These are phyloP conservation scores for Tychaedon coryphoeus DNA, from an alignment of 2,113 vertebrate species.

Conservation along the genomic window DNA sequence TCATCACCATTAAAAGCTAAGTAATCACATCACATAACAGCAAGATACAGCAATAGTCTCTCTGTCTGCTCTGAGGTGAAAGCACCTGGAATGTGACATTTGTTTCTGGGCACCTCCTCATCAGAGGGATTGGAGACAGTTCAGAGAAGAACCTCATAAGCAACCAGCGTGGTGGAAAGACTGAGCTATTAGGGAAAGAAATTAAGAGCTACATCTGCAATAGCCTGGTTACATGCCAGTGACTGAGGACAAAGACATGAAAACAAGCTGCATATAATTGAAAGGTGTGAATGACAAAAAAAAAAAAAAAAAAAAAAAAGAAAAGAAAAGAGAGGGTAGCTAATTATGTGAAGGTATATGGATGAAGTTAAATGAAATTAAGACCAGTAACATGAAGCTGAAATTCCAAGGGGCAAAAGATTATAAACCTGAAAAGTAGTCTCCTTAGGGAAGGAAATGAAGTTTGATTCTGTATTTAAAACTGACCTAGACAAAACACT, in stretches of 20 bases:
- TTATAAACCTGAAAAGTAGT: neutral
- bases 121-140: neutral
- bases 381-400: neutral
- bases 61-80: constrained; percentile 28
- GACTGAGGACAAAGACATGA: neutral
- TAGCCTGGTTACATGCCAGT: neutral
- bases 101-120: constrained; percentile 17
- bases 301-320: rapidly evolving
- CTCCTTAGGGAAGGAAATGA: neutral
- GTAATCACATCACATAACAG: constrained; percentile 52
- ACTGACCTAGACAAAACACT: constrained; percentile 11
- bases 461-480: neutral
- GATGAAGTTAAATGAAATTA: neutral
- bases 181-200: neutral
- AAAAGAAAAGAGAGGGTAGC: neutral
- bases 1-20: constrained; percentile 37
- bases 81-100: constrained; percentile 45
- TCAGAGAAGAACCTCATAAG: constrained; percentile 12
- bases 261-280: neutral
- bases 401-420: neutral
- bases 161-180: neutral
- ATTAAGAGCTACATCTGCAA: neutral
- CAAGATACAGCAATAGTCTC: neutral
- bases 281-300: neutral
- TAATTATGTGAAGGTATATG: neutral